These are phyloP conservation scores for Lagocephalus sceleratus DNA, from an alignment of 2,797 vertebrate species.

Conservation along the genomic window DNA sequence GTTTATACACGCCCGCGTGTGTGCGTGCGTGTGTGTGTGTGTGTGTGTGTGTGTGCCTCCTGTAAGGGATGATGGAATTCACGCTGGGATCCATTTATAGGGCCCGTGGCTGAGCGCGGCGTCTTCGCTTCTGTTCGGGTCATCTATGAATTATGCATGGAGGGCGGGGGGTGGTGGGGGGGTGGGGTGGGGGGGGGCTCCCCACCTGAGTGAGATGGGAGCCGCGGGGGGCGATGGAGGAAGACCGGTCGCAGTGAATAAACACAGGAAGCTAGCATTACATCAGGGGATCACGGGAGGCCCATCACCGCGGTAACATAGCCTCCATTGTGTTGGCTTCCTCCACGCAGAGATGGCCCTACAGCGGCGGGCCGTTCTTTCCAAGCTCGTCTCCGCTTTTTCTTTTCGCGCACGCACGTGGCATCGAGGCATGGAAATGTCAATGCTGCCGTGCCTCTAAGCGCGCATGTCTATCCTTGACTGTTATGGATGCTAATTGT, in stretches of 20 bases:
- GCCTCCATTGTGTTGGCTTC: slow-evolving; percentile 40
- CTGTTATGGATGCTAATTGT: slow-evolving; percentile 29
- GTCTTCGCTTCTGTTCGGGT: slow-evolving; percentile 38
- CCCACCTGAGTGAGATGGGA: slow-evolving; percentile 33
- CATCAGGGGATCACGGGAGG: slow-evolving; percentile 44
- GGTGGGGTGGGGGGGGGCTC: too few species aligned
- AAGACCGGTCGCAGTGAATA: slow-evolving; percentile 52
- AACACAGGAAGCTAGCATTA: slow-evolving; percentile 24
- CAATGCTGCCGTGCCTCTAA: slow-evolving; percentile 16
- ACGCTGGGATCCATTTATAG: slow-evolving; percentile 16
- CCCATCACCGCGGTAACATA: slow-evolving; percentile 34
- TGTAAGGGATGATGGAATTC: slow-evolving; percentile 18
- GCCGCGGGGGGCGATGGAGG: slow-evolving; percentile 40
- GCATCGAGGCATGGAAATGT: slow-evolving; percentile 11
- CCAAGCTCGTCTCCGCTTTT: slow-evolving; percentile 8
- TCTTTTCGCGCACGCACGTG: neutral
- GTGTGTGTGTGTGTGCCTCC: slow-evolving; percentile 3
- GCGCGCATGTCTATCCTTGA: slow-evolving; percentile 13
- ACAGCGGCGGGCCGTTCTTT: slow-evolving; percentile 13
- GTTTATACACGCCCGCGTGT: slow-evolving; percentile 12
- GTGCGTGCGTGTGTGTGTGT: neutral
- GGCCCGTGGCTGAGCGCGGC: slow-evolving; percentile 45
- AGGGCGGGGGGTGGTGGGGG: slow-evolving; percentile 47
- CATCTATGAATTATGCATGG: slow-evolving; percentile 67
- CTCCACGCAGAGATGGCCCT: slow-evolving; percentile 22